These are phyloP conservation scores for Acrossocheilus wenchowensis DNA, from an alignment of 2,797 vertebrate genomes.

Conservation along the genomic window DNA sequence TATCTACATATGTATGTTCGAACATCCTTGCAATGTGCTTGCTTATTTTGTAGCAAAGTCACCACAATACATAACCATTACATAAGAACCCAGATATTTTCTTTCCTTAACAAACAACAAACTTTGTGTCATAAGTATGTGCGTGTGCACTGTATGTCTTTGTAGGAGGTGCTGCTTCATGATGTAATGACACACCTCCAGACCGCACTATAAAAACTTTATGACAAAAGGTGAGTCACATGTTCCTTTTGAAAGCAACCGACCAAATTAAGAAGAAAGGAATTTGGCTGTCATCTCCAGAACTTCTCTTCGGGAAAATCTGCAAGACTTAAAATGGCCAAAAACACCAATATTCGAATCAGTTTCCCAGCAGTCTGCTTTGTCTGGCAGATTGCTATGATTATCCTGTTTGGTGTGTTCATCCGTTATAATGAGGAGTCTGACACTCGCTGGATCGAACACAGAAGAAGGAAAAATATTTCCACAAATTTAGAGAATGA, in stretches of 20 bases:
- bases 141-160: not conserved
- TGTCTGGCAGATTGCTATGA: conserved; percentile 85
- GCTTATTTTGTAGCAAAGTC: not conserved
- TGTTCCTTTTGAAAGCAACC: not conserved
- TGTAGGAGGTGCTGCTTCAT: conserved; percentile 19
- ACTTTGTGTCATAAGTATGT: not conserved
- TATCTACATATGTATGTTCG: not conserved
- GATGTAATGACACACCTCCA: conserved; percentile 40
- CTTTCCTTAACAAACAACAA: not conserved
- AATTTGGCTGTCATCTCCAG: not conserved
- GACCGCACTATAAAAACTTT: conserved; percentile 29
- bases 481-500: conserved; percentile 87
- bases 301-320: not conserved
- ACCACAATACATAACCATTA: not conserved
- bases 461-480: conserved; percentile 69
- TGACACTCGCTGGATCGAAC: conserved; percentile 77
- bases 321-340: conserved; percentile 53
- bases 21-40: not conserved
- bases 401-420: conserved; percentile 90
- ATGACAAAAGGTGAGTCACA: conserved; percentile 17
- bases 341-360: conserved; percentile 85
- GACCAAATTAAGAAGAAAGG: not conserved
- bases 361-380: conserved; percentile 86
- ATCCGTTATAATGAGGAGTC: conserved; percentile 84
- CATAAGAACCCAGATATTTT: not conserved